Evolutionary conservation across 30 jellyfish, hydroid and myxozoan species (phyloP).

Genomic region (Phacellophora camtschatica): DNA sequence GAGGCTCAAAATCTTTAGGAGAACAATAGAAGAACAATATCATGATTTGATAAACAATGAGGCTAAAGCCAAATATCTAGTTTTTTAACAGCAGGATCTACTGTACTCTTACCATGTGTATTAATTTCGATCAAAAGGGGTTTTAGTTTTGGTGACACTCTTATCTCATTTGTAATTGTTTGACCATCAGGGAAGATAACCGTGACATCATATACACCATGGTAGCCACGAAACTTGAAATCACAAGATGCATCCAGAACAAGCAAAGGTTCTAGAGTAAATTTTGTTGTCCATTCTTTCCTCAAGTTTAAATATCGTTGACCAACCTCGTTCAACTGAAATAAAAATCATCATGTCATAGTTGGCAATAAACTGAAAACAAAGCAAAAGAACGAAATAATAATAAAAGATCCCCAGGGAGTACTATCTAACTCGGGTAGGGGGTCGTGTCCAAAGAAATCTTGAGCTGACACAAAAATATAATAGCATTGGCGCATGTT

Average conservation of each 20-base stretch:
- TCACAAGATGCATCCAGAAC: constrained; percentile 43
- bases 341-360: neutral
- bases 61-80: too few species aligned
- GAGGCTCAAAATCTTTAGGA: too few species aligned
- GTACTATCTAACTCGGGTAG: too few species aligned
- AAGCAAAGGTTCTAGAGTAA: constrained; percentile 27
- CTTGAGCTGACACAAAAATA: too few species aligned
- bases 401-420: neutral
- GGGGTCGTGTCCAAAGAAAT: too few species aligned
- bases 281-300: constrained; percentile 67
- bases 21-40: too few species aligned
- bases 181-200: constrained; percentile 86
- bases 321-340: constrained; percentile 72
- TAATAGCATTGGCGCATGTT: too few species aligned
- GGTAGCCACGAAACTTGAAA: constrained; percentile 70
- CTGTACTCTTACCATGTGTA: constrained; percentile 59
- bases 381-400: neutral
- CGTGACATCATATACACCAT: constrained; percentile 62
- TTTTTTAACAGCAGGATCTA: too few species aligned
- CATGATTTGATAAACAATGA: too few species aligned
- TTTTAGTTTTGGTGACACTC: constrained; percentile 40
- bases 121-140: constrained; percentile 65
- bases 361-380: neutral
- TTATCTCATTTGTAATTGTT: constrained; percentile 25
- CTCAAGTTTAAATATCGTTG: constrained; percentile 62